Base-by-base conservation (phyloP, 2,797 vertebrate species). In the Pipistrellus kuhlii region DNA sequence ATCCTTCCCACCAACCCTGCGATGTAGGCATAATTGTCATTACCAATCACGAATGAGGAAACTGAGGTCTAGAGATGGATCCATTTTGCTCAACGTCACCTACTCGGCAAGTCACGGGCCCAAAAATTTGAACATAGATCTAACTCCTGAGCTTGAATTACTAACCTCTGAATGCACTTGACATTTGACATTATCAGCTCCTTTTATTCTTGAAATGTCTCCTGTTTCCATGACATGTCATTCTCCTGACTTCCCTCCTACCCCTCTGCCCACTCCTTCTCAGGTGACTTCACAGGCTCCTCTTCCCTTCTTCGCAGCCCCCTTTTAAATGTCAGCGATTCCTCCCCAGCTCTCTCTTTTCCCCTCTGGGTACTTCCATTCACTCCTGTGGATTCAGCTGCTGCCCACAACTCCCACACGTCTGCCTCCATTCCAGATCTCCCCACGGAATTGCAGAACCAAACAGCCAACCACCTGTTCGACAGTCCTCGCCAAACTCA, bases 151-250 rank as follows among this genome's bases (percentile, higher is more conserved):
- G 73, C 90, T 88, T 30, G 30, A 95, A 87, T 95, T 55, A 57
- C 87, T 96, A 93, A 96, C 96, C 97, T 96, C 55, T 71, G 71
- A 91, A 55, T 53, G 88, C 95, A 93, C 95, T 88, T 97, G 96
- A 93, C 96, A 96, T 96, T 97, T 97, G 97, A 96, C 97, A 96
- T 96, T 96, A 94, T 95, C 90, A 76, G 23, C 90, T 96, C 91
- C 57, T 96, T 97, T 97, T 97, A 90, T 96, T 96, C 96, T 94
- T 51, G 82, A 95, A 94, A 95, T 95, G 93, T 96, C 97, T 96
- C 82, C 95, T 85, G 80, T 93, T 95, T 96, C 94, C 94, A 35
- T 95, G 97, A 97, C 97, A 96, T 90, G 96, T 90, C 90, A 92
- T 96, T 96, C 93, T 96, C 90, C 88, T 91, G 95, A 92, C 93